Evolutionary conservation across 64 coral and sea anemone species (phyloP).

Genomic region (Exaiptasia diaphana): DNA sequence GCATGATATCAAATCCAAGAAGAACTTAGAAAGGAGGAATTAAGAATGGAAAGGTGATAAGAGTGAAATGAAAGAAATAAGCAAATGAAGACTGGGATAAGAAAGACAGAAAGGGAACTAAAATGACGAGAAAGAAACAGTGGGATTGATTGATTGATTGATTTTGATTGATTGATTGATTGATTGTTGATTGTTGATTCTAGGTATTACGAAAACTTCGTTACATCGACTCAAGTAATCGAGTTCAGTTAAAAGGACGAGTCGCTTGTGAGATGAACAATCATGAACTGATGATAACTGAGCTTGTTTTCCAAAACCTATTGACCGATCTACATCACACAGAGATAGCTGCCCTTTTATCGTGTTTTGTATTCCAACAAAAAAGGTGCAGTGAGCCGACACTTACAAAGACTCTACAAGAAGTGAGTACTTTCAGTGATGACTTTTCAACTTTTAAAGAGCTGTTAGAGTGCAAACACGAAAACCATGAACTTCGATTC

Average conservation of each 20-base stretch:
- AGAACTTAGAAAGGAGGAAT: no score
- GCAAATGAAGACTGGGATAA: no score
- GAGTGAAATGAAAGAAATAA: no score
- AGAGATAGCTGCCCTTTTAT: slow-evolving; percentile 88
- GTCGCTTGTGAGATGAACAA: slow-evolving; percentile 97
- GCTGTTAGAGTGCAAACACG: neutral
- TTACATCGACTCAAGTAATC: slow-evolving; percentile 69
- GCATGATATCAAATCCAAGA: no score
- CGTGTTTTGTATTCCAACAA: slow-evolving; percentile 96
- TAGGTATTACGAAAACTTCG: slow-evolving; percentile 63
- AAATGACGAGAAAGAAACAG: no score
- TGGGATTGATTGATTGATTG: no score
- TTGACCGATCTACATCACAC: slow-evolving; percentile 77
- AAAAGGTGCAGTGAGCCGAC: slow-evolving; percentile 80
- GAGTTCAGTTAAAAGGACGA: slow-evolving; percentile 78
- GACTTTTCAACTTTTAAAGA: neutral
- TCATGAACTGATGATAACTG: slow-evolving; percentile 89
- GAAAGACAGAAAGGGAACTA: no score
- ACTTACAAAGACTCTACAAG: slow-evolving; percentile 69
- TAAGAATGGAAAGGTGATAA: no score
- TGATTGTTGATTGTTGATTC: neutral
- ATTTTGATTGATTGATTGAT: neutral
- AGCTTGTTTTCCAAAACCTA: slow-evolving; percentile 77
- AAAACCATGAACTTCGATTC: neutral
- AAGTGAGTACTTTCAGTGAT: slow-evolving; percentile 21